Base-by-base conservation (phyloP, 1,140 invertebrate species). In the Rhopalosiphum maidis region DNA sequence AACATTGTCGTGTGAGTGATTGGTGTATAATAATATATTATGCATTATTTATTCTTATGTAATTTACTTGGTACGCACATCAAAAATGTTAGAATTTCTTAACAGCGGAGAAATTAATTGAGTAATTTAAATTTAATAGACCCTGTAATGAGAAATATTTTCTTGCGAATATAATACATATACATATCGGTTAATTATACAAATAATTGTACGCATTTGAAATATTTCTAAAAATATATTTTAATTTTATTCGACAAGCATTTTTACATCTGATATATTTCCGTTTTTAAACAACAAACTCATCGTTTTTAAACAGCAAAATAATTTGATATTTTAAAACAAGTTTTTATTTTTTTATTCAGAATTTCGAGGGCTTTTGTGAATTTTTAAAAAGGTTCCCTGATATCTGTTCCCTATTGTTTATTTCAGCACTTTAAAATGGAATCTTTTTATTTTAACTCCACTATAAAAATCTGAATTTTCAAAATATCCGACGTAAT, bases 381-480 rank as follows among this genome's bases (percentile, higher is more conserved):
- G n/a, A 22, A 88, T 88, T 51, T 88, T 51, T n/a, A 88, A 88
- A 51, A 88, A 48, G 86, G 86, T 51, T 88, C 86, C 51, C 46
- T 22, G 46, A 51, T 51, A 51, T 88, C 37, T 51, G 46, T 35
- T 88, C 18, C 8, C 30, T 35, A 51, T 88, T n/a, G 43, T 88
- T 51, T 88, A 35, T 88, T 88, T 51, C 25, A 37, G 25, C 15
- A 87, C 85, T 87, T n/a, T 30, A 87, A 48, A 87, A 87, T n/a
- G 25, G 30, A 46, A 87, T 87, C 37, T 85, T 87, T 86, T 87
- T 87, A 87, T 87, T 87, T 77, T 77, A 77, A 77, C 60, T 77
- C n/a, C 60, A n/a, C 15, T 46, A 46, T 30, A 87, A 46, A 87
- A 23, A 87, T 46, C 41, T 4, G 30, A 87, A 87, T 18, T 87